Evolutionary conservation across 2,888 invertebrate genomes (phyloP).

Genomic region (Thera britannica): DNA sequence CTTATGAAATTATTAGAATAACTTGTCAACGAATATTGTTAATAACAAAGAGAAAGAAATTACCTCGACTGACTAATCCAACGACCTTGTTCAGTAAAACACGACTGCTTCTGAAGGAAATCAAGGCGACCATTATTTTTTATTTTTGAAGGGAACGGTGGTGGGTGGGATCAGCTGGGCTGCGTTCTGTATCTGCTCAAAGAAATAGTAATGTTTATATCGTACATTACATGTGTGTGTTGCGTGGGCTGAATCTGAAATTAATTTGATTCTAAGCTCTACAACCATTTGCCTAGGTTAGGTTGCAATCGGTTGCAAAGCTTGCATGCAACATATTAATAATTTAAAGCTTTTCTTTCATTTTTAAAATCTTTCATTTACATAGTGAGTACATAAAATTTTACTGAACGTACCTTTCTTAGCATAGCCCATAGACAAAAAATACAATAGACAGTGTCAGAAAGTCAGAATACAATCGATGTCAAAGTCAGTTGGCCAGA

Average conservation of each 20-base stretch:
- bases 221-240: too few relatives aligned
- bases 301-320: too few relatives aligned
- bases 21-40: neutral
- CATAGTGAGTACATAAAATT: too few relatives aligned
- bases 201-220: neutral
- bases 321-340: too few relatives aligned
- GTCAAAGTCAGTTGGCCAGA: slow-evolving; percentile 8
- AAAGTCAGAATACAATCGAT: neutral
- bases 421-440: too few relatives aligned
- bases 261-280: too few relatives aligned
- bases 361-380: too few relatives aligned
- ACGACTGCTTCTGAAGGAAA: slow-evolving; percentile 42
- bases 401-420: too few relatives aligned
- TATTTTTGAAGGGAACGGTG: slow-evolving; percentile 14
- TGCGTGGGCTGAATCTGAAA: too few relatives aligned
- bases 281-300: too few relatives aligned
- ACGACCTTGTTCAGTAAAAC: slow-evolving; percentile 60
- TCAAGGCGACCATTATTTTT: slow-evolving; percentile 44
- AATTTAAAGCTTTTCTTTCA: too few relatives aligned
- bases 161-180: neutral
- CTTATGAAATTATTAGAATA: neutral
- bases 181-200: slow-evolving; percentile 8
- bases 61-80: slow-evolving; percentile 71
- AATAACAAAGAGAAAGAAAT: slow-evolving; percentile 48
- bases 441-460: neutral